Evolutionary conservation across 2,113 vertebrate species (phyloP), one percentile per base, ranked within the genome.

Genomic region (Rhizomys pruinosus): DNA sequence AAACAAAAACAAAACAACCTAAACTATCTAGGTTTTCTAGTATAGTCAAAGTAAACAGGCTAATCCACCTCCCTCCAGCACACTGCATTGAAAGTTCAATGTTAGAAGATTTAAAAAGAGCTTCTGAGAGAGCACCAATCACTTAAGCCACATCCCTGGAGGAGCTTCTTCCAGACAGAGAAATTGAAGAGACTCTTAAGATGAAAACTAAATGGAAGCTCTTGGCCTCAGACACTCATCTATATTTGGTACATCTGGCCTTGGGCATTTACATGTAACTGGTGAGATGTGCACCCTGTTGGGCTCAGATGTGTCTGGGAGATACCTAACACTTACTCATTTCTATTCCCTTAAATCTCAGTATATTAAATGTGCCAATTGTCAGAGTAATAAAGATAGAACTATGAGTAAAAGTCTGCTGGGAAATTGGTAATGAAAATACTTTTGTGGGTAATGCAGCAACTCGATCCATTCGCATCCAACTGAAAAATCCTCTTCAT

Each of bases 401-500:
- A 32, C 44, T 69, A 37, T 95, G 89, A 94, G 63, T 91, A 95
- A 94, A 94, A 82, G 37, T 90, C 80, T 94, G 57, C 77, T 69
- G 61, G 91, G 93, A 95, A 96, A 82, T 22, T 94, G 57, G 90
- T 91, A 88, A 93, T 88, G 47, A 96, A 95, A 95, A 90, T 88
- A 82, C 52, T 89, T 94, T 73, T 69, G 20, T 94, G 95, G 63
- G 71, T 44, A 23, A 93, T 42, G 73, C 22, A 88, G 68, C 44
- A 92, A 79, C 94, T 93, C 90, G 17, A 92, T 32, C 69, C 69
- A 93, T 87, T 93, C 73, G 44, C 52, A 92, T 84, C 52, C 39
- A 71, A 59, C 57, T 92, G 87, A 80, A 86, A 87, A 89, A 7
- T n/a, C 6, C 16, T 94, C 84, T 80, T 89, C 79, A 68, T 1